Evolutionary conservation across 2,888 invertebrate genomes (phyloP), one percentile per base, ranked within the genome.

Genomic region (Morpho helenor): DNA sequence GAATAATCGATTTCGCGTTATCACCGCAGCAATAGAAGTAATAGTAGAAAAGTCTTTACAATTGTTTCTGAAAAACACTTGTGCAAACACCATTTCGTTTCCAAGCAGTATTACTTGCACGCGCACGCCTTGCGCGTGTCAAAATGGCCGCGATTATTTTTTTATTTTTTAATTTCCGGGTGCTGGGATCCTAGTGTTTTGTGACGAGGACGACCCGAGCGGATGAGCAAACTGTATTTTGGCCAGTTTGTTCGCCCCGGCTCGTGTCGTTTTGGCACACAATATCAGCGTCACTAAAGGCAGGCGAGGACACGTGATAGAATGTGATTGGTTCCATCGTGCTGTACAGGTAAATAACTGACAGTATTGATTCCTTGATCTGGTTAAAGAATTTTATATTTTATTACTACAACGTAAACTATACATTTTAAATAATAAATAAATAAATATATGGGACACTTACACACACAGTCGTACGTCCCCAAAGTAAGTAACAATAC

Each of bases 231-330:
- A 89, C 91, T 91, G 80, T 84, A 71, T 67, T 60, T 62, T 70
- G 66, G 73, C 76, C 83, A 91, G 91, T 91, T 91, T 91, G 91
- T 91, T 91, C 91, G 91, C 91, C 91, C 89, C 90, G 89, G 87
- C 90, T 91, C 91, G 91, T 84, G 91, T 91, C 86, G 88, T 74
- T 72, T 75, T 68, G 75, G 74, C 80, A 79, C 85, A 83, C 74
- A 58, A 52, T 67, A 51, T 57, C 68, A 58, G 44, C 68, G 61
- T 63, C 60, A 10, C 58, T 55, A 64, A 59, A 56, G 46, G n/a
- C 23, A 0, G 45, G 8, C 39, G 59, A 54, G 64, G 64, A 71
- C 76, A 73, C 74, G 77, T 75, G 72, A 71, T 66, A 64, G 54
- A 62, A 64, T 64, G 65, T 68, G 69, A 73, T 74, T 76, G 69